Evolutionary conservation across 53 echinoderm and acorn worm genomes (phyloP), one percentile per base, ranked within the genome.

Genomic region (Glandiceps talaboti): DNA sequence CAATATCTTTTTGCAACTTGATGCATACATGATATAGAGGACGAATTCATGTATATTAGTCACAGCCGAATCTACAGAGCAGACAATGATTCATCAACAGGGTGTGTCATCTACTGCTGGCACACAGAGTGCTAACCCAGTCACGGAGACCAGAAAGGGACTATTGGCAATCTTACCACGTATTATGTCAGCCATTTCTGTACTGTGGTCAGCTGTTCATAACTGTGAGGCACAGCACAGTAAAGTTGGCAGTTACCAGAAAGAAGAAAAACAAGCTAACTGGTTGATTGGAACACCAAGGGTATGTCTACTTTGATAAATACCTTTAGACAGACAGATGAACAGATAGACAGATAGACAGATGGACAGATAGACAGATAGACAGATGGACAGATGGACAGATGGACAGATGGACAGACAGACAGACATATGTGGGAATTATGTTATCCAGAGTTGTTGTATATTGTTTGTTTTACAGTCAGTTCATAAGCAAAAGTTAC

Each of bases 271-370:
- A 28, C 90, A 96, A 28, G 81, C 84, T 14, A 88, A 79, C 26
- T 91, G 87, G 89, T 91, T 93, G 76, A 86, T 93, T 64, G 99
- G 99, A 0, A 89, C 99, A 81, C 99, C 99, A 14, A 93, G 88
- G 93, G 99, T 94, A 82, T 75, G 82, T 1, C 14, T 30, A 1
- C 25, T 31, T 76, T 45, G 20, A 20, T 6, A 45, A 6, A 45
- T 45, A 45, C 20, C 64, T 45, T n/a, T n/a, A n/a, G n/a, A n/a
- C n/a, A n/a, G n/a, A n/a, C n/a, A n/a, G n/a, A n/a, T n/a, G n/a
- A n/a, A n/a, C n/a, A n/a, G n/a, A n/a, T n/a, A n/a, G n/a, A n/a
- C n/a, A n/a, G n/a, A n/a, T n/a, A n/a, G n/a, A n/a, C n/a, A n/a
- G n/a, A n/a, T n/a, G n/a, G n/a, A n/a, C n/a, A n/a, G n/a, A n/a